These are phyloP conservation scores for Magallana angulata DNA, from an alignment of 1,140 invertebrate genomes.

Conservation along the genomic window DNA sequence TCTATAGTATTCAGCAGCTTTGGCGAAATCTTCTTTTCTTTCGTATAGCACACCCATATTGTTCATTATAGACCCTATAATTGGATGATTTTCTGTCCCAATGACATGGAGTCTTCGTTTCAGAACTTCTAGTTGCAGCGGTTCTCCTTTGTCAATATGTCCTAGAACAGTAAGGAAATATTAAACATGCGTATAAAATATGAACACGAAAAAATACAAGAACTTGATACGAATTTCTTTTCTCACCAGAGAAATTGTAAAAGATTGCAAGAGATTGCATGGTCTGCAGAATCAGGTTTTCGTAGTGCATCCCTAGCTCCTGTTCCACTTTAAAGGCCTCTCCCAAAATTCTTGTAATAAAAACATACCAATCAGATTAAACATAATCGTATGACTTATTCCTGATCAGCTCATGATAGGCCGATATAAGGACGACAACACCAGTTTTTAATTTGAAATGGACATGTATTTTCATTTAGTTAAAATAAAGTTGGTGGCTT, in stretches of 20 bases:
- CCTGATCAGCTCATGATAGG: too few relatives aligned
- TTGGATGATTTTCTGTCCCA: conserved; percentile 54
- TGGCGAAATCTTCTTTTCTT: conserved; percentile 40
- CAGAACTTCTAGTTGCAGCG: conserved; percentile 48
- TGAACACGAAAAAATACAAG: background rate
- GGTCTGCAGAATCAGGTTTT: conserved; percentile 31
- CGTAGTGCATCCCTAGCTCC: background rate
- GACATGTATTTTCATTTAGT: too few relatives aligned
- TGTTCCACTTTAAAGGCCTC: background rate
- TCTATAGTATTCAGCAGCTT: conserved; percentile 54
- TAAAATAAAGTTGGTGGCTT: too few relatives aligned
- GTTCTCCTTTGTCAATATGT: conserved; percentile 45
- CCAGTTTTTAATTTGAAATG: too few relatives aligned
- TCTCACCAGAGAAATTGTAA: conserved; percentile 7
- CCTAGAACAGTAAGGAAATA: background rate
- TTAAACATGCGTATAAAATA: background rate
- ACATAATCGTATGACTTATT: background rate
- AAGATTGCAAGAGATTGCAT: conserved; percentile 25
- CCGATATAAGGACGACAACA: too few relatives aligned
- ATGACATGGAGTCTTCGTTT: conserved; percentile 42
- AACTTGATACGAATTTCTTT: background rate
- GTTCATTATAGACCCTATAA: conserved; percentile 53
- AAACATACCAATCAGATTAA: background rate
- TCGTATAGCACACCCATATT: conserved; percentile 54
- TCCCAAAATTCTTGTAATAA: background rate